Percentiles rank a stretch among this genome's conserved stretches.
Conservation (phyloP, 2,113 vertebrate genomes). For the Apeltes quadracus region DNA sequence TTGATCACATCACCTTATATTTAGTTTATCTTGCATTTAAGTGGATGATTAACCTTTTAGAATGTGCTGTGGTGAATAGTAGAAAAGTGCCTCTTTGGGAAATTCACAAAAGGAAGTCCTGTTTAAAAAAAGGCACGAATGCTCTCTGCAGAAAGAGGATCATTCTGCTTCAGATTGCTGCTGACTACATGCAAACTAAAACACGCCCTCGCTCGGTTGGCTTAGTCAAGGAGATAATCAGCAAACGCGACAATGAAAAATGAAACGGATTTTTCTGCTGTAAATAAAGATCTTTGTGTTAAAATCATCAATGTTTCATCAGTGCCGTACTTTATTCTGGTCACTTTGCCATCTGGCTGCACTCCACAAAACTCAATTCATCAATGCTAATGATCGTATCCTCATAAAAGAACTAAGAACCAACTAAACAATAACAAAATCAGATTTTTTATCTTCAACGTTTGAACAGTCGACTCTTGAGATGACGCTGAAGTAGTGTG, state of each 20-base stretch:
- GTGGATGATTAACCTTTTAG: neutral
- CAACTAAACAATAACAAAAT: neutral
- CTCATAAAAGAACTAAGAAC: no score
- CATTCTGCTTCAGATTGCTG: neutral
- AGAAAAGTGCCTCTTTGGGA: neutral
- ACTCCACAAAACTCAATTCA: constrained; percentile 45
- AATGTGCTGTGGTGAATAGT: neutral
- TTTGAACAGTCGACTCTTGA: neutral
- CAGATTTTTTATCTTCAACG: neutral
- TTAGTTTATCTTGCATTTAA: neutral
- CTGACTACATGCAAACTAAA: neutral
- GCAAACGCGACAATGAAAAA: neutral
- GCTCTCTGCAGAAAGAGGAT: neutral
- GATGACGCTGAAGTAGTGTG: neutral
- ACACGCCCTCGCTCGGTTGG: neutral
- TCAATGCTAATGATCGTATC: constrained; percentile 36
- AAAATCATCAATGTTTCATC: constrained; percentile 52
- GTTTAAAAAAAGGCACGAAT: no score
- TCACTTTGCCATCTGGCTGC: constrained; percentile 56
- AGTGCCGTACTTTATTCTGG: constrained; percentile 23
- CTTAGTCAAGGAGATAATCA: neutral
- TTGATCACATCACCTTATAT: neutral
- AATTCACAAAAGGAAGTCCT: neutral
- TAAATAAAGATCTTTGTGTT: constrained; percentile 4
- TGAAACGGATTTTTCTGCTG: neutral